Evolutionary conservation across 2,797 vertebrate genomes (phyloP).

Genomic region (Esox masquinongy): DNA sequence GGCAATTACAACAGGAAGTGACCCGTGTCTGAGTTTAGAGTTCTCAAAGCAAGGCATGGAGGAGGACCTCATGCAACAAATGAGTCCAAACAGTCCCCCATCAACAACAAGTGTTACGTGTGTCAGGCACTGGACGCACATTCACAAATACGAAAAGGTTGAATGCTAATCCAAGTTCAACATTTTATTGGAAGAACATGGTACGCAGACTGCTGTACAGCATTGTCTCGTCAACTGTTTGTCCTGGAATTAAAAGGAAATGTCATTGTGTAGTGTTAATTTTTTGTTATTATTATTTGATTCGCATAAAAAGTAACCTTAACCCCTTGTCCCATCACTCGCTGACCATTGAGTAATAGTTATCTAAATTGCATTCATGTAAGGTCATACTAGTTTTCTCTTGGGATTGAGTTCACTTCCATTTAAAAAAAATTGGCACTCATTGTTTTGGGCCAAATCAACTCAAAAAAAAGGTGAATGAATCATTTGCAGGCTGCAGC

Average conservation of each 20-base stretch:
- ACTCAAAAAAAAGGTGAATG: background rate
- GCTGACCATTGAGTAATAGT: background rate
- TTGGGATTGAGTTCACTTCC: background rate
- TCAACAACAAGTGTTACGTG: background rate
- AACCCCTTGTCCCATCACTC: background rate
- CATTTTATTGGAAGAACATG: background rate
- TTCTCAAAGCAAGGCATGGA: slow-evolving; percentile 54
- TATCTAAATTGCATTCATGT: background rate
- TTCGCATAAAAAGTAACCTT: background rate
- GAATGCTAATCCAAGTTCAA: too few relatives aligned
- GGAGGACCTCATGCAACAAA: slow-evolving; percentile 50
- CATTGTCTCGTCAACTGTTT: slow-evolving; percentile 4
- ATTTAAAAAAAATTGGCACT: background rate
- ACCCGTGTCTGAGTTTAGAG: slow-evolving; percentile 65
- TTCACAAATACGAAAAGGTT: too few relatives aligned
- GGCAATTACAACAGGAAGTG: slow-evolving; percentile 63
- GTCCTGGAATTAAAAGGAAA: background rate
- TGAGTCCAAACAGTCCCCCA: slow-evolving; percentile 23
- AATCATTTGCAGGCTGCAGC: background rate
- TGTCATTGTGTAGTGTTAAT: background rate
- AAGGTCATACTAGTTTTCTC: background rate
- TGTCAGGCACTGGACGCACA: background rate
- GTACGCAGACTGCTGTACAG: slow-evolving; percentile 11
- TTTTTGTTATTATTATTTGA: background rate
- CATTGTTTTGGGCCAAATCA: background rate